These are phyloP conservation scores for Narcine bancroftii DNA, from an alignment of 2,113 vertebrate genomes.

Conservation along the genomic window DNA sequence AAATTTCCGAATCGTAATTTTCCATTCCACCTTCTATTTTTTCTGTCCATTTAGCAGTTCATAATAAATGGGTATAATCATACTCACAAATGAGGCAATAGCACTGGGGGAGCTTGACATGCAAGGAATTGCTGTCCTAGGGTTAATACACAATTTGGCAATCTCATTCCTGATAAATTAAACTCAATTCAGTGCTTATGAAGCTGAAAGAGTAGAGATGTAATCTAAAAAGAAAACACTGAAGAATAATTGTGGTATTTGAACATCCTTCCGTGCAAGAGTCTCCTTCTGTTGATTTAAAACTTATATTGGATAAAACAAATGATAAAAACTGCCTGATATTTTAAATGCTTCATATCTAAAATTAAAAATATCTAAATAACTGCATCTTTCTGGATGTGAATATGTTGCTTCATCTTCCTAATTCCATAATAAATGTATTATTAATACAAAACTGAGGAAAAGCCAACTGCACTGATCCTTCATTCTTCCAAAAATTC, in stretches of 20 bases:
- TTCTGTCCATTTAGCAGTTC: background rate
- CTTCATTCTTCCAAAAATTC: background rate
- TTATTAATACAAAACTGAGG: background rate
- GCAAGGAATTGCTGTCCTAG: background rate
- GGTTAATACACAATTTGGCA: background rate
- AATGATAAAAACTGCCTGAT: background rate
- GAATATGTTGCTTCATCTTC: background rate
- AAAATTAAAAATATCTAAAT: background rate
- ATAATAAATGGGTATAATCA: background rate
- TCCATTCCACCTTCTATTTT: background rate
- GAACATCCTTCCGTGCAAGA: background rate
- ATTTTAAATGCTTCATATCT: background rate
- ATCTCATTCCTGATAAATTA: background rate
- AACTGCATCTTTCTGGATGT: background rate
- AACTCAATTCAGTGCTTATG: background rate
- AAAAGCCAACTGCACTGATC: background rate
- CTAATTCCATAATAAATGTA: background rate
- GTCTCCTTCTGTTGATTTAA: background rate
- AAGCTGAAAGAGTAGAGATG: background rate
- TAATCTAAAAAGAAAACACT: background rate
- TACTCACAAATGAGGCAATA: background rate
- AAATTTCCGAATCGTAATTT: background rate
- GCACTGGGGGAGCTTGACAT: background rate
- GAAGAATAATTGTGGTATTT: background rate
- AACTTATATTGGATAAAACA: background rate